phyloP scores from a whole-genome alignment of 2,888 invertebrate genomes.

The Leptopterna dolabrata region DNA sequence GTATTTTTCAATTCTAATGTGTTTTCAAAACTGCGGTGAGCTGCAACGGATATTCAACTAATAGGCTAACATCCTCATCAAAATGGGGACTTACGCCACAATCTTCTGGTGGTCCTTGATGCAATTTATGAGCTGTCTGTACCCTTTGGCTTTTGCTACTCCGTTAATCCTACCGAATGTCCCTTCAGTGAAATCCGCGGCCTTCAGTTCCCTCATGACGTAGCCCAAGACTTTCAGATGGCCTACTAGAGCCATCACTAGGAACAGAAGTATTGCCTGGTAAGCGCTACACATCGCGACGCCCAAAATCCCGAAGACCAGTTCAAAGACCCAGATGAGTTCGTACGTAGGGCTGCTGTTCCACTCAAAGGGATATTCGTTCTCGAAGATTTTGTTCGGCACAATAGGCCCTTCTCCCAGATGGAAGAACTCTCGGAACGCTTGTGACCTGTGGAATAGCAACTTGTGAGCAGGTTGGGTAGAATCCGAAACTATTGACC shows the following conservation, averaged over 20 bases:
- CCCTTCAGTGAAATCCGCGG: neutral
- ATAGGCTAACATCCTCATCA: too few relatives aligned
- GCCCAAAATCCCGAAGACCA: neutral
- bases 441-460: neutral
- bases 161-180: neutral
- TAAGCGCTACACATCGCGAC: neutral
- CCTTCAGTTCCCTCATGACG: conserved; percentile 9
- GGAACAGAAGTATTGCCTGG: conserved; percentile 11
- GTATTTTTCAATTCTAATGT: too few relatives aligned
- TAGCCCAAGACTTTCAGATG: conserved; percentile 10
- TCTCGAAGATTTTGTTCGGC: conserved; percentile 29
- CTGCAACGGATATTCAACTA: too few relatives aligned
- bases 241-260: conserved; percentile 21
- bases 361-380: conserved; percentile 23
- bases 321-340: neutral
- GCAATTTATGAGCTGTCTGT: conserved; percentile 16
- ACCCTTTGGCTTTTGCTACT: neutral
- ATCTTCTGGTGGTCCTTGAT: conserved; percentile 34
- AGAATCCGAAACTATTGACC: too few relatives aligned
- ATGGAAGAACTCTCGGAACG: conserved; percentile 3
- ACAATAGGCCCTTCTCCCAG: neutral
- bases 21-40: too few relatives aligned
- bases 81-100: neutral
- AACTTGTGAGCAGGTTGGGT: too few relatives aligned
- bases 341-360: neutral